Percentiles rank a stretch among this genome's conserved stretches.
Conservation (phyloP, 2,888 invertebrate genomes). For the Seira musarum region DNA sequence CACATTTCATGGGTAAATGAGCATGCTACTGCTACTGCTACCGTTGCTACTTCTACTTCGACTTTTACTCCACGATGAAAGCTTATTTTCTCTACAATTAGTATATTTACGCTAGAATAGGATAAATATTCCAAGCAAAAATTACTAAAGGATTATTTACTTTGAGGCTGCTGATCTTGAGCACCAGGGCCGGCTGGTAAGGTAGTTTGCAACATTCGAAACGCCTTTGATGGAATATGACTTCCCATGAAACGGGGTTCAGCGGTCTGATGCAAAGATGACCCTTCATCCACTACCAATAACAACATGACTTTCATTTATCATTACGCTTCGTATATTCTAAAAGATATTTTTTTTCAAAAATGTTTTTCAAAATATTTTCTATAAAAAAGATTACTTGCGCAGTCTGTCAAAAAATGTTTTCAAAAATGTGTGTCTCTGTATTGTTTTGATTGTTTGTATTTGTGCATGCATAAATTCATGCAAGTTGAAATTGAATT, state of each 20-base stretch:
- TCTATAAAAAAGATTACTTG: background rate
- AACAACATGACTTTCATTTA: too few species aligned
- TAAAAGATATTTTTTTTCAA: background rate
- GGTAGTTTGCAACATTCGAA: slow-evolving; percentile 75
- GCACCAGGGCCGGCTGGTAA: slow-evolving; percentile 60
- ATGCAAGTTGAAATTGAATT: slow-evolving; percentile 20
- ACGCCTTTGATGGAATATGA: slow-evolving; percentile 80
- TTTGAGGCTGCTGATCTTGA: slow-evolving; percentile 52
- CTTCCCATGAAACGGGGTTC: slow-evolving; percentile 79
- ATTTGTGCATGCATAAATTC: slow-evolving; percentile 9
- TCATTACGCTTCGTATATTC: too few species aligned
- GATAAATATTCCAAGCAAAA: background rate
- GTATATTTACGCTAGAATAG: background rate
- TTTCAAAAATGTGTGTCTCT: background rate
- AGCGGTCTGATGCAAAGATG: slow-evolving; percentile 76
- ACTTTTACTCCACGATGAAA: background rate
- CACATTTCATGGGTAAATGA: too few species aligned
- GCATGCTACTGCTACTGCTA: too few species aligned
- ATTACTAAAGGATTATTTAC: slow-evolving; percentile 38
- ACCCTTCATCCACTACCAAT: slow-evolving; percentile 75
- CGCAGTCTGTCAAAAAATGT: too few species aligned
- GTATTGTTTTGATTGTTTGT: background rate
- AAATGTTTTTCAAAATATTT: too few species aligned
- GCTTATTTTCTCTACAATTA: background rate
- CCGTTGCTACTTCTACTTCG: too few species aligned